Conservation (phyloP, 2,797 vertebrate genomes). For the Ateles fusciceps region DNA sequence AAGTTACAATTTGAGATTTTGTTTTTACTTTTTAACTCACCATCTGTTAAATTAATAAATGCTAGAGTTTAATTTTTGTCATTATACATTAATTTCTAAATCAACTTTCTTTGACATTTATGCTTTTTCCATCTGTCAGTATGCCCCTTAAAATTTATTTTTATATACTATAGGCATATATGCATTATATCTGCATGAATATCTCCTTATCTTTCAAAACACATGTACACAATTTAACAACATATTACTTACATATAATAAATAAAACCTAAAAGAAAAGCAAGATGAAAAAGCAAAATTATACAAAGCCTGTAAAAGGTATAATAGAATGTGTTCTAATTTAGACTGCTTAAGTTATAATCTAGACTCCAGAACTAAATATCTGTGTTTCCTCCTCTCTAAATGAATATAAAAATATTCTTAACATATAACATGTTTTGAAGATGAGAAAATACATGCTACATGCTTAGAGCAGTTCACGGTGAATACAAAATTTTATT, state of each 20-base stretch:
- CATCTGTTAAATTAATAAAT: slow-evolving; percentile 77
- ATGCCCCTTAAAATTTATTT: slow-evolving; percentile 65
- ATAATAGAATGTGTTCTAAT: neutral
- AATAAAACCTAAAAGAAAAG: neutral
- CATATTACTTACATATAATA: slow-evolving; percentile 49
- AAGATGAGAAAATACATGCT: neutral
- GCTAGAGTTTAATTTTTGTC: slow-evolving; percentile 62
- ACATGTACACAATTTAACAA: slow-evolving; percentile 8
- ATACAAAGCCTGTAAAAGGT: neutral
- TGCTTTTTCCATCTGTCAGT: slow-evolving; percentile 67
- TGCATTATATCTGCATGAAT: neutral
- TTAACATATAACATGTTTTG: neutral
- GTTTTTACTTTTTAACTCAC: slow-evolving; percentile 62
- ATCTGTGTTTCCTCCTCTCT: neutral
- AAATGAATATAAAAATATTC: slow-evolving; percentile 9
- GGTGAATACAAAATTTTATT: neutral
- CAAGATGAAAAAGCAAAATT: slow-evolving; percentile 25
- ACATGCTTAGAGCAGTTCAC: neutral
- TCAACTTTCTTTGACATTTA: slow-evolving; percentile 68
- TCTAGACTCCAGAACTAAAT: neutral
- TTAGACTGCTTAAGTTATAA: neutral
- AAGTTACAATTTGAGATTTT: slow-evolving; percentile 54
- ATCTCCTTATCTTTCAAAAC: slow-evolving; percentile 40
- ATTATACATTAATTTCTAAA: slow-evolving; percentile 66
- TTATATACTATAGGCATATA: slow-evolving; percentile 19